Percentiles rank a stretch among this genome's conserved stretches.
phyloP scores from a whole-genome alignment of 1,140 invertebrate species.

The Drosophila kurseongensis region DNA sequence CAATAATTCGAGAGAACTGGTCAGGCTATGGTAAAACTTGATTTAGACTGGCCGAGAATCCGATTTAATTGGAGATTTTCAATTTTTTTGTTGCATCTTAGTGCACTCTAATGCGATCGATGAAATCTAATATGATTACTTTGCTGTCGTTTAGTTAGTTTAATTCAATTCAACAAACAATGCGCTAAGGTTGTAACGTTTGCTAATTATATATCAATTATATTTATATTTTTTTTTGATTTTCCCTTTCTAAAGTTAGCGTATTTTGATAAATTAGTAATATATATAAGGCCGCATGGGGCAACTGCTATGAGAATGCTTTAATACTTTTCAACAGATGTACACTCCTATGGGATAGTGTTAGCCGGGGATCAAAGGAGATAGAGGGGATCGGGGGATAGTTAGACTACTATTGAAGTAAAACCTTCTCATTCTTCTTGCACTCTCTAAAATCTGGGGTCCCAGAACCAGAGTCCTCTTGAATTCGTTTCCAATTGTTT shows the following conservation, averaged over 20 bases:
- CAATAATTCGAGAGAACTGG: slow-evolving; percentile 29
- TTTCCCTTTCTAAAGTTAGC: slow-evolving; percentile 25
- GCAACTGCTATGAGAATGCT: slow-evolving; percentile 67
- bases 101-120: slow-evolving; percentile 33
- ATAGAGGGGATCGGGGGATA: slow-evolving; percentile 14
- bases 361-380: slow-evolving; percentile 3
- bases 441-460: slow-evolving; percentile 30
- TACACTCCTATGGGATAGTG: slow-evolving; percentile 16
- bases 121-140: slow-evolving; percentile 33
- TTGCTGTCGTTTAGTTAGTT: slow-evolving; percentile 47
- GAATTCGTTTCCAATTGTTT: neutral
- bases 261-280: slow-evolving; percentile 46
- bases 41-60: slow-evolving; percentile 3
- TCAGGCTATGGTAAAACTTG: slow-evolving; percentile 32
- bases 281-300: slow-evolving; percentile 72
- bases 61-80: slow-evolving; percentile 16
- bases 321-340: slow-evolving; percentile 38
- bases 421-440: slow-evolving; percentile 16
- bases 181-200: slow-evolving; percentile 75
- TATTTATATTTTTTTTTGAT: slow-evolving; percentile 22
- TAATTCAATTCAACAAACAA: slow-evolving; percentile 71
- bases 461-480: neutral
- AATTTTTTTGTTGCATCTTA: slow-evolving; percentile 14
- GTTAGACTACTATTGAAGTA: slow-evolving; percentile 47
- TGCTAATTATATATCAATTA: slow-evolving; percentile 66